Base-by-base conservation (phyloP, 2,888 invertebrate genomes). In the Eudemis profundana region DNA sequence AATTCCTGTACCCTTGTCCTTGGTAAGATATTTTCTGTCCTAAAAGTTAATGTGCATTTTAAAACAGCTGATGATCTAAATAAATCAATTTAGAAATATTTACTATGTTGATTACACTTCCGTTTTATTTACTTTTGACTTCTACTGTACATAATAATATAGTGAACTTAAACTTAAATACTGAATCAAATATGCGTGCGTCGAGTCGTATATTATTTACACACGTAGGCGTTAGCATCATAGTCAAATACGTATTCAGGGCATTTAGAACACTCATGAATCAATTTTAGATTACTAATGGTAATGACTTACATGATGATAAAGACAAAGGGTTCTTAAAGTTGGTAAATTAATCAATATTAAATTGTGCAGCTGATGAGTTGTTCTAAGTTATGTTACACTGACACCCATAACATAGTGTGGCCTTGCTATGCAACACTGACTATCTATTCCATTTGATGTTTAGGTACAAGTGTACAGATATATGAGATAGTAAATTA, bases 41-140 rank as follows among this genome's bases (percentile, higher is more conserved):
- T 21, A 33, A 33, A 5, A 33, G 7, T 51, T 38, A 1, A 12
- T 10, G 14, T 14, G 10, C 19, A 38, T 5, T 23, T 7, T n/a
- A n/a, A 15, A 63, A 29, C 56, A 54, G 54, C 62, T 56, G 56
- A 56, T 49, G 40, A 49, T 4, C 14, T 29, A 63, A 40, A 49
- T 56, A 19, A 33, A 38, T 7, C 2, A 21, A 17, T 12, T 38
- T 21, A 7, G 19, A 21, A 21, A 14, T 8, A 33, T 33, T 5
- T 33, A n/a, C n/a, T n/a, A n/a, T n/a, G n/a, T 8, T 33, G 33
- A 8, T 12, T 33, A 2, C 8, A 10, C 12, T 38, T 38, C n/a
- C 33, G 3, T 21, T 38, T n/a, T 21, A 10, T n/a, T 53, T 21
- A 0, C 53, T 33, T 33, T 5, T 12, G 5, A 8, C 8, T 33